phyloP scores from a whole-genome alignment of 2,797 vertebrate genomes.

The Labeo calbasu region DNA sequence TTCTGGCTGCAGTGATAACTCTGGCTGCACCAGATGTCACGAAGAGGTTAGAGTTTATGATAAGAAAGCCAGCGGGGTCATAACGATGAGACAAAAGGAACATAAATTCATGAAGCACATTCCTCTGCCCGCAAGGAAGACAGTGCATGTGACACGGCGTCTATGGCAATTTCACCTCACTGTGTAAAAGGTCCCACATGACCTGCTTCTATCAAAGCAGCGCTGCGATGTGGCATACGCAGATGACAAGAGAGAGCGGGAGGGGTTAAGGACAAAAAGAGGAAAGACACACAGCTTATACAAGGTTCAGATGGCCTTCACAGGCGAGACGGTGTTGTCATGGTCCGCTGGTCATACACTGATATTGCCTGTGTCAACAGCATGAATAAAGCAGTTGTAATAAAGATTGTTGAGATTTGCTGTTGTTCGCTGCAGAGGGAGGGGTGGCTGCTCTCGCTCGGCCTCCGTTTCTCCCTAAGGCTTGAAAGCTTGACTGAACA shows the following conservation, averaged over 20 bases:
- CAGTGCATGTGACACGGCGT: conserved; percentile 66
- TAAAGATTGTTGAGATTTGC: conserved; percentile 68
- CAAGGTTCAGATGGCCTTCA: conserved; percentile 63
- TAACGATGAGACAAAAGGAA: conserved; percentile 63
- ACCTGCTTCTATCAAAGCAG: conserved; percentile 76
- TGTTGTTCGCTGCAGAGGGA: conserved; percentile 39
- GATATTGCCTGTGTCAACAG: conserved; percentile 77
- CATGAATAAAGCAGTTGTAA: conserved; percentile 83
- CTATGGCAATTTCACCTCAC: conserved; percentile 76
- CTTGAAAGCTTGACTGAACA: conserved; percentile 73
- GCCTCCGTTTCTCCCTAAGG: conserved; percentile 67
- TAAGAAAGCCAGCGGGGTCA: conserved; percentile 80
- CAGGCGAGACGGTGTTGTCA: conserved; percentile 73
- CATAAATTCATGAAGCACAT: conserved; percentile 80
- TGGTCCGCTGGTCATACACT: conserved; percentile 75
- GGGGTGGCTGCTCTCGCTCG: conserved; percentile 54
- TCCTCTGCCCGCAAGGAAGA: conserved; percentile 61
- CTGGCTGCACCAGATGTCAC: conserved; percentile 67
- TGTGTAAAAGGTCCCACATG: conserved; percentile 78
- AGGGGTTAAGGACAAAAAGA: conserved; percentile 39
- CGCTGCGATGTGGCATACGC: conserved; percentile 54
- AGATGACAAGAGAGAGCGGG: conserved; percentile 41
- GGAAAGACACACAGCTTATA: conserved; percentile 6
- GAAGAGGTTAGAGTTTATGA: conserved; percentile 82
- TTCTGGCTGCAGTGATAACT: conserved; percentile 71